Conservation (phyloP, 2,888 invertebrate species). For the Mythimna lalbum region DNA sequence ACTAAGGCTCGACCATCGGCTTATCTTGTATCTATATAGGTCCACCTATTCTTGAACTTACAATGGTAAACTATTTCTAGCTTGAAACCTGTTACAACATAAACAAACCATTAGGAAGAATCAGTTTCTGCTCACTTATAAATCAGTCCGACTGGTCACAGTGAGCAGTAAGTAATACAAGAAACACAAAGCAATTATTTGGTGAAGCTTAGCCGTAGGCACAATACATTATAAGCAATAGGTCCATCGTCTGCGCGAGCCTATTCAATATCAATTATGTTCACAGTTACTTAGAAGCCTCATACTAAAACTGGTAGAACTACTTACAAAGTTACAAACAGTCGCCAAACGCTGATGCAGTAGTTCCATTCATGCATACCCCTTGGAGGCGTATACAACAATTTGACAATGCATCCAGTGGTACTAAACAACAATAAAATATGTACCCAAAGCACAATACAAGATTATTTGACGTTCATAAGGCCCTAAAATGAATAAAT, state of each 20-base stretch:
- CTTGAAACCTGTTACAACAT: conserved; percentile 2
- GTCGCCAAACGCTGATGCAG: conserved; percentile 53
- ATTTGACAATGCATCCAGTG: conserved; percentile 51
- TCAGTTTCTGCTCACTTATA: conserved; percentile 7
- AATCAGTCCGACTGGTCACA: neutral
- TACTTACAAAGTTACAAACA: conserved; percentile 29
- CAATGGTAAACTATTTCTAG: neutral
- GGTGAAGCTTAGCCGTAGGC: conserved; percentile 14
- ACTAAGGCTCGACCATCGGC: neutral
- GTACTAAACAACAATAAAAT: conserved; percentile 61
- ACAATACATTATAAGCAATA: conserved; percentile 35
- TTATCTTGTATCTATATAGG: neutral
- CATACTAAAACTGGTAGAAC: conserved; percentile 48
- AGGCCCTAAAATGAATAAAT: conserved; percentile 62
- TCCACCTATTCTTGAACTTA: neutral
- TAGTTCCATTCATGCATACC: conserved; percentile 52
- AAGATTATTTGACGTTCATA: conserved; percentile 62
- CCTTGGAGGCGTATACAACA: conserved; percentile 43
- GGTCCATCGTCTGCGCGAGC: conserved; percentile 14
- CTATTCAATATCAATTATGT: conserved; percentile 58
- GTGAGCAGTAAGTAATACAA: conserved; percentile 20
- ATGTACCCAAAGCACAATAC: conserved; percentile 49
- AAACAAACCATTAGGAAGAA: neutral
- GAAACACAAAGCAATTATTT: conserved; percentile 35
- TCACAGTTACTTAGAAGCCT: conserved; percentile 50